Conservation (phyloP, 2,797 vertebrate genomes). For the Bothrops alternatus region DNA sequence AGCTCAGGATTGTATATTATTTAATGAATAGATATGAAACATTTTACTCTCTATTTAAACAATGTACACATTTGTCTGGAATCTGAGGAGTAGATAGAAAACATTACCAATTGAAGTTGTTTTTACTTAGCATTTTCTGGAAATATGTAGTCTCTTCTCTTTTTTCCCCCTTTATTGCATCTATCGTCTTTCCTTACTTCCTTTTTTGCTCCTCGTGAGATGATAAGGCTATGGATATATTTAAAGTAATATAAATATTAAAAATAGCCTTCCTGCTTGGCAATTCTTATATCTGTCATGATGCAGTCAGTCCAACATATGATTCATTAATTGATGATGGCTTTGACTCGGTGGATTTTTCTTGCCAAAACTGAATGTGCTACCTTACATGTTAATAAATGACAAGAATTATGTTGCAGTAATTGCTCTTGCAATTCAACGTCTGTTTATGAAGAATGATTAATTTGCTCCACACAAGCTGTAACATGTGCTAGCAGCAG, state of each 20-base stretch:
- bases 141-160: neutral
- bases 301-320: neutral
- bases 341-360: conserved; percentile 3
- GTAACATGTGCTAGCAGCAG: conserved; percentile 4
- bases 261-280: neutral
- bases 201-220: neutral
- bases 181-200: neutral
- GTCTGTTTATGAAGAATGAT: conserved; percentile 14
- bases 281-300: neutral
- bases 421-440: neutral
- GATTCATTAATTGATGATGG: neutral
- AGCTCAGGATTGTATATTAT: neutral
- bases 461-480: neutral
- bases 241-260: neutral
- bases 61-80: neutral
- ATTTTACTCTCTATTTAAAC: neutral
- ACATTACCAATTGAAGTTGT: neutral
- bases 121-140: neutral
- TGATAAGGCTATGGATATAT: neutral
- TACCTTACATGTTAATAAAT: neutral
- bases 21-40: neutral
- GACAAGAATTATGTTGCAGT: neutral
- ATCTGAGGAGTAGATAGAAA: neutral
- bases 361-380: neutral
- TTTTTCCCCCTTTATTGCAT: neutral